Conservation (phyloP, 2,113 vertebrate genomes). For the Crotalus helleri region DNA sequence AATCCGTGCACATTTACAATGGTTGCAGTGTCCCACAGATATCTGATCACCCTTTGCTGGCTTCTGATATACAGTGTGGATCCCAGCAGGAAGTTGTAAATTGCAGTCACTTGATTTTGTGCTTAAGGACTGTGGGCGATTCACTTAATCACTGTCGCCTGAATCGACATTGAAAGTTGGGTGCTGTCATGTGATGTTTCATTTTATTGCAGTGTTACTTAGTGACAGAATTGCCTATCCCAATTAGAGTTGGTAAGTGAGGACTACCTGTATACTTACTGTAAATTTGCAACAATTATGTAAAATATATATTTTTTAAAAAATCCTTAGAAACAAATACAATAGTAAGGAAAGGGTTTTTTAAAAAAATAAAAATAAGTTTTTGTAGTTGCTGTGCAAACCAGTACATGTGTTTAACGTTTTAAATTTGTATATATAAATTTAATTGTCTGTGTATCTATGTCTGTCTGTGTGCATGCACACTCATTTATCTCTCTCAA, state of each 20-base stretch:
- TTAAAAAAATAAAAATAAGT: background rate
- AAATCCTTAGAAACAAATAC: background rate
- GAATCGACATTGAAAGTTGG: background rate
- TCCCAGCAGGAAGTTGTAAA: background rate
- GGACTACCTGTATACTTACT: background rate
- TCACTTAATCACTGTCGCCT: background rate
- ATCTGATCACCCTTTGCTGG: background rate
- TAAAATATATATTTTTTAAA: background rate
- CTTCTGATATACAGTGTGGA: background rate
- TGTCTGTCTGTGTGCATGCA: background rate
- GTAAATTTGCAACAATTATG: background rate
- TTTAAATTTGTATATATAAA: background rate
- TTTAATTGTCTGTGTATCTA: background rate
- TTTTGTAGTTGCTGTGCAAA: background rate
- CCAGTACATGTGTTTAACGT: background rate
- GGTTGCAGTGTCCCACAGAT: background rate
- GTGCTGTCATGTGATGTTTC: background rate
- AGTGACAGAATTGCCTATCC: background rate
- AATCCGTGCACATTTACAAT: background rate
- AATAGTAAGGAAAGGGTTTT: background rate
- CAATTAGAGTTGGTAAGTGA: too few species aligned
- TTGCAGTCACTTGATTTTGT: background rate
- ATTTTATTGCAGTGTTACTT: background rate
- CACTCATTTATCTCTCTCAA: background rate
- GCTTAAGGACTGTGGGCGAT: background rate